Evolutionary conservation across 64 coral and sea anemone species (phyloP), one percentile per base, ranked within the genome.

Genomic region (Astreopora myriophthalma): DNA sequence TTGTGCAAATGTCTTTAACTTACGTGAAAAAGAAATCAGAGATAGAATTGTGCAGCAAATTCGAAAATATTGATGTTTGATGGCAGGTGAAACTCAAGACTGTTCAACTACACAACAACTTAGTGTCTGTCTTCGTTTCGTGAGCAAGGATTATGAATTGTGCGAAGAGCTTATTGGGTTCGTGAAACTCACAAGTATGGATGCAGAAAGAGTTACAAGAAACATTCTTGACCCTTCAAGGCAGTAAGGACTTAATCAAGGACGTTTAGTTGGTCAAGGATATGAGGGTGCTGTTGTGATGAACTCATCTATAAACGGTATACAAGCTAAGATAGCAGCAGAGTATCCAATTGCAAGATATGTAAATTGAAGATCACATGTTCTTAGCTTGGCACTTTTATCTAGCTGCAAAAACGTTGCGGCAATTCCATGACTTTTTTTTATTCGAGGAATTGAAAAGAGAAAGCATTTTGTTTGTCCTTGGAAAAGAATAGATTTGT

Each of bases 21-120:
- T 55, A 64, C 58, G 89, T 31, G 78, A 91, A 62, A 65, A 91
- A 31, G 35, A 80, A 75, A 91, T 91, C 34, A 84, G 89, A 66
- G 40, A 91, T 37, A 90, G 70, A 48, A 91, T 91, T 32, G 25
- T 71, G 29, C 80, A 40, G 8, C 60, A 24, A 63, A 73, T 91
- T 51, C 89, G 37, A 69, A 91, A 91, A 69, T 91, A 91, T 75
- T 91, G 89, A 40, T 55, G 89, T 40, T 51, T 84, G 66, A 84
- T 83, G 67, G 89, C 77, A 63, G 77, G 71, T 91, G 89, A 91
- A 77, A 91, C 77, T 63, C 77, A 55, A 55, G 8, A 55, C 49
- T 55, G 49, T 55, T 55, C 49, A 55, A 0, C 8, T 55, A 14
- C 13, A 55, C 9, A 55, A 55, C 49, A 55, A 20, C 49, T 55